phyloP scores from a whole-genome alignment of 2,888 invertebrate species.

The Polydrusus cervinus region DNA sequence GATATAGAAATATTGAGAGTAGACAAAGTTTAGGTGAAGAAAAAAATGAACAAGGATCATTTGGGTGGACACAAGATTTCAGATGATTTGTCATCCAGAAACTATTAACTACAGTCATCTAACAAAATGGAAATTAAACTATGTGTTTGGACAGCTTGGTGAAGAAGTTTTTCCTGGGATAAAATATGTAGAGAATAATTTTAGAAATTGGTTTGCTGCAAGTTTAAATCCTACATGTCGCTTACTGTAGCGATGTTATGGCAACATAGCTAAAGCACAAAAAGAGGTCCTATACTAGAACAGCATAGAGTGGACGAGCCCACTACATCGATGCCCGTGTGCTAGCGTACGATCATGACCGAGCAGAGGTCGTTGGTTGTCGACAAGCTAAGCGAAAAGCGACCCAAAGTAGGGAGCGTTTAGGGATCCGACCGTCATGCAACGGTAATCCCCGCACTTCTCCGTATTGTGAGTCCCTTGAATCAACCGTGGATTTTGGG shows the following conservation, averaged over 20 bases:
- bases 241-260: not conserved
- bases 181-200: too few relatives aligned
- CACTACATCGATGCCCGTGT: constrained; percentile 48
- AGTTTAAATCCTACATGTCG: not conserved
- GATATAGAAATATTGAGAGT: too few relatives aligned
- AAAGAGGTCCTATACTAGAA: constrained; percentile 44
- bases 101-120: too few relatives aligned
- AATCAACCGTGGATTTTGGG: constrained; percentile 51
- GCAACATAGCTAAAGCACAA: constrained; percentile 36
- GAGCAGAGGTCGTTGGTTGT: constrained; percentile 45
- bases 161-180: too few relatives aligned
- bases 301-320: constrained; percentile 38
- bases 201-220: too few relatives aligned
- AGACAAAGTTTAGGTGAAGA: too few relatives aligned
- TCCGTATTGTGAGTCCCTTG: constrained; percentile 49
- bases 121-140: too few relatives aligned
- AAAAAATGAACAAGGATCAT: too few relatives aligned
- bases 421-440: constrained; percentile 35
- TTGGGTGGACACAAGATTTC: too few relatives aligned
- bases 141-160: too few relatives aligned
- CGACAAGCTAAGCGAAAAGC: constrained; percentile 48
- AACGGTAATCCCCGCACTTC: constrained; percentile 49
- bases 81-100: too few relatives aligned
- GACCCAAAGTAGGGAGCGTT: constrained; percentile 40
- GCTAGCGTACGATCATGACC: constrained; percentile 46